Percentiles rank a stretch among this genome's conserved stretches.
phyloP scores from a whole-genome alignment of 2,888 invertebrate genomes.

The Cerceris ruficornis region DNA sequence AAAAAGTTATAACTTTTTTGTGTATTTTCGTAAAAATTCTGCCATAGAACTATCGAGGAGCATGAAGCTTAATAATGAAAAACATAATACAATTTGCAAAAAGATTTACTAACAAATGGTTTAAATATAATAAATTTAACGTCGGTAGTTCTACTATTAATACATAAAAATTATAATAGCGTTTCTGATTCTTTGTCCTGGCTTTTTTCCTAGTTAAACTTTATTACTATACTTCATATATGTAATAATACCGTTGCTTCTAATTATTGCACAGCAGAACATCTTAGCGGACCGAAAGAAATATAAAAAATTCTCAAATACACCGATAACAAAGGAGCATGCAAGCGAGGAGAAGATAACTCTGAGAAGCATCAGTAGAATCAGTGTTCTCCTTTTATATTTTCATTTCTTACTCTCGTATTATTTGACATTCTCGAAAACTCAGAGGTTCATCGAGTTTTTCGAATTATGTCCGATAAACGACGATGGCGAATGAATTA shows the following conservation, averaged over 20 bases:
- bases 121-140: too few species aligned
- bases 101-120: too few species aligned
- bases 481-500: slow-evolving; percentile 32
- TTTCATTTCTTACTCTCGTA: slow-evolving; percentile 67
- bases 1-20: too few species aligned
- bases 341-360: slow-evolving; percentile 29
- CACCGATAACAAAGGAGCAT: background rate
- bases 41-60: too few species aligned
- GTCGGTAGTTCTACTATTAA: too few species aligned
- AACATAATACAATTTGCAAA: too few species aligned
- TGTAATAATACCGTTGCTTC: background rate
- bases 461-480: slow-evolving; percentile 49
- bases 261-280: slow-evolving; percentile 26
- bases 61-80: too few species aligned
- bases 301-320: background rate
- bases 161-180: too few species aligned
- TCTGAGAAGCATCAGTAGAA: slow-evolving; percentile 63
- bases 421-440: slow-evolving; percentile 62
- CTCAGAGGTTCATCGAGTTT: slow-evolving; percentile 55
- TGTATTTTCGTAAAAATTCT: too few species aligned
- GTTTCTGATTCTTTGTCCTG: too few species aligned
- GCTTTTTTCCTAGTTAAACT: too few species aligned
- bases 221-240: too few species aligned
- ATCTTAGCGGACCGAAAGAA: slow-evolving; percentile 11
- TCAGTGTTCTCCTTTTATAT: slow-evolving; percentile 64